phyloP scores from a whole-genome alignment of 1,140 invertebrate species.

The Diachasmimorpha longicaudata region DNA sequence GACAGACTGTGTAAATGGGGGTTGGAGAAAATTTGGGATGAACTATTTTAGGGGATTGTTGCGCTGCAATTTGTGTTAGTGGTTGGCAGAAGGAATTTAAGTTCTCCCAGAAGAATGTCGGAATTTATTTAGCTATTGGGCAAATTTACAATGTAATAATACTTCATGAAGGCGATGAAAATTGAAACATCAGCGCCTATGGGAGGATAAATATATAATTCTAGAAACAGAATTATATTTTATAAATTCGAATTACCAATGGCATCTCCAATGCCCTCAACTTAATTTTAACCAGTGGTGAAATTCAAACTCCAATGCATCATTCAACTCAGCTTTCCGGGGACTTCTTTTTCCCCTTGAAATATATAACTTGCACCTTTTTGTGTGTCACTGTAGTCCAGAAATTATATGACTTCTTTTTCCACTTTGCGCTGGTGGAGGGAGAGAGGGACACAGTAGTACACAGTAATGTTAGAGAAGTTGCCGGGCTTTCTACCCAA shows the following conservation, averaged over 20 bases:
- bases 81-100: neutral
- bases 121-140: too few species aligned
- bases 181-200: too few species aligned
- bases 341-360: too few species aligned
- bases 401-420: constrained; percentile 1
- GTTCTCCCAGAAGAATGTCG: neutral
- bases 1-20: neutral
- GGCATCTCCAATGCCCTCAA: neutral
- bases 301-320: too few species aligned
- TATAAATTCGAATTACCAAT: too few species aligned
- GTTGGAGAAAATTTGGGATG: too few species aligned
- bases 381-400: neutral
- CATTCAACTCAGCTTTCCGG: too few species aligned
- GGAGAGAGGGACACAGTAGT: neutral
- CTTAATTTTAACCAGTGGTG: neutral
- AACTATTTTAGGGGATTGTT: neutral
- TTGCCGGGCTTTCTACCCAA: neutral
- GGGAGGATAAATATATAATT: too few species aligned
- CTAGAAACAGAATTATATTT: too few species aligned
- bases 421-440: neutral
- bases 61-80: neutral
- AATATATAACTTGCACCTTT: neutral
- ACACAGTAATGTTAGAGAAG: neutral
- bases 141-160: too few species aligned
- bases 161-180: too few species aligned